These are phyloP conservation scores for Gadopsis bispinosus DNA, from an alignment of 2,797 vertebrate genomes.

Conservation along the genomic window DNA sequence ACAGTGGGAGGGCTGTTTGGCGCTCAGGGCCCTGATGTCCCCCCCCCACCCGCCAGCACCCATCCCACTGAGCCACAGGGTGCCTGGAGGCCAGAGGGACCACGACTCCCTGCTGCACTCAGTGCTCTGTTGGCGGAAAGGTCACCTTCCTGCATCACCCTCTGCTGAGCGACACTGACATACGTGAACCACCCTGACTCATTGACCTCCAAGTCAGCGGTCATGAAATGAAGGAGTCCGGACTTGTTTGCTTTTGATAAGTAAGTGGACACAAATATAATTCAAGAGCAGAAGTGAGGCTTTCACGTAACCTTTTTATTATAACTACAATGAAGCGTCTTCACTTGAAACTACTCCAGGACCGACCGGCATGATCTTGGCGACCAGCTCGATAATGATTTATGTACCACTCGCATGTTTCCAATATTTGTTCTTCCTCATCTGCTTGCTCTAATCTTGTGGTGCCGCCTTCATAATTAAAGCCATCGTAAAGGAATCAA, in stretches of 20 bases:
- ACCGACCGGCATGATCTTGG: background rate
- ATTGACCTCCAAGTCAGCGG: slow-evolving; percentile 3
- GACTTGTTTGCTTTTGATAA: slow-evolving; percentile 9
- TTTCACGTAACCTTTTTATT: background rate
- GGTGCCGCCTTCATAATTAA: slow-evolving; percentile 33
- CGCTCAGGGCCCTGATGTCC: slow-evolving; percentile 10
- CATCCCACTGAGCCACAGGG: slow-evolving; percentile 47
- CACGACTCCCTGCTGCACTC: slow-evolving; percentile 57
- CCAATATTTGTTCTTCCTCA: slow-evolving; percentile 1
- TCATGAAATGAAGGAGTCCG: slow-evolving; percentile 15
- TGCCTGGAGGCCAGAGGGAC: slow-evolving; percentile 60
- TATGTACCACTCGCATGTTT: background rate
- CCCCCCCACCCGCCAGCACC: slow-evolving; percentile 9
- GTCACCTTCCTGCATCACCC: slow-evolving; percentile 68
- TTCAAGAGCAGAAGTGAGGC: background rate
- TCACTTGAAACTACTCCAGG: background rate
- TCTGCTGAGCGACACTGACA: slow-evolving; percentile 51
- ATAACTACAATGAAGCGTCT: background rate
- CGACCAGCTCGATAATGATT: slow-evolving; percentile 8
- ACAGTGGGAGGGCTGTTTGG: slow-evolving; percentile 11
- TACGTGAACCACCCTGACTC: slow-evolving; percentile 46
- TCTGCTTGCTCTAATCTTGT: slow-evolving; percentile 17
- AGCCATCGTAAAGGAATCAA: slow-evolving; percentile 46
- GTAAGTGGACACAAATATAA: background rate
- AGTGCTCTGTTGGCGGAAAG: slow-evolving; percentile 59